phyloP scores from a whole-genome alignment of 2,113 vertebrate genomes.

The Anguilla rostrata region DNA sequence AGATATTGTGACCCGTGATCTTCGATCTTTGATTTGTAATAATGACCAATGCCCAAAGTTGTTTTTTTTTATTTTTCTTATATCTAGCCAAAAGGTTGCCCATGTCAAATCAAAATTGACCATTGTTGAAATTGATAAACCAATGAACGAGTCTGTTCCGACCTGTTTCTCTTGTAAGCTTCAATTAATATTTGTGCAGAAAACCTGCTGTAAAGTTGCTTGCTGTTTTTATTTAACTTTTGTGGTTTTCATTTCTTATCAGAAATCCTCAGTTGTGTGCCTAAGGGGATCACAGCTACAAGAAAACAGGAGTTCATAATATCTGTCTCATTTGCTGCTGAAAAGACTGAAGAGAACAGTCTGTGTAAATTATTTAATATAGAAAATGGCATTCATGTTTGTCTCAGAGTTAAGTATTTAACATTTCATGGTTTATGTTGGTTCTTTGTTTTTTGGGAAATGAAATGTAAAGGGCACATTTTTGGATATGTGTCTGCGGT shows the following conservation, averaged over 20 bases:
- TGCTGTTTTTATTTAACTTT: neutral
- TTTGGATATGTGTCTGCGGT: constrained; percentile 76
- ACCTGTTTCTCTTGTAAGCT: neutral
- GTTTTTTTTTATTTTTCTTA: neutral
- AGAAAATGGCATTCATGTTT: constrained; percentile 69
- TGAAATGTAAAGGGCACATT: constrained; percentile 76
- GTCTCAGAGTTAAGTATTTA: constrained; percentile 87
- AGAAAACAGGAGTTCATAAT: constrained; percentile 20
- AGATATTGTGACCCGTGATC: neutral
- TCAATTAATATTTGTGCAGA: constrained; percentile 4
- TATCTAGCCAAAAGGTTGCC: neutral
- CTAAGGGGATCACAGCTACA: constrained; percentile 62
- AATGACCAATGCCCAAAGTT: neutral
- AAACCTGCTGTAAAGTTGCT: constrained; percentile 10
- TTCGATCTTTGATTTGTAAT: neutral
- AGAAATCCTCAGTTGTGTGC: constrained; percentile 27
- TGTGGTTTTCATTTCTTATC: constrained; percentile 24
- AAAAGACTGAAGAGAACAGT: constrained; percentile 73
- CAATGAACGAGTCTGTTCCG: constrained; percentile 14
- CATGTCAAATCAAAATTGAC: constrained; percentile 5
- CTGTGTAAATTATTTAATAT: constrained; percentile 85
- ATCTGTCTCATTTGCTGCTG: constrained; percentile 76
- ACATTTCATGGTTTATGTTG: constrained; percentile 83
- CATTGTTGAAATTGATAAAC: constrained; percentile 6
- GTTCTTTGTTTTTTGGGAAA: constrained; percentile 74